phyloP scores from a whole-genome alignment of 2,888 invertebrate genomes.

The Apotomis betuletana region DNA sequence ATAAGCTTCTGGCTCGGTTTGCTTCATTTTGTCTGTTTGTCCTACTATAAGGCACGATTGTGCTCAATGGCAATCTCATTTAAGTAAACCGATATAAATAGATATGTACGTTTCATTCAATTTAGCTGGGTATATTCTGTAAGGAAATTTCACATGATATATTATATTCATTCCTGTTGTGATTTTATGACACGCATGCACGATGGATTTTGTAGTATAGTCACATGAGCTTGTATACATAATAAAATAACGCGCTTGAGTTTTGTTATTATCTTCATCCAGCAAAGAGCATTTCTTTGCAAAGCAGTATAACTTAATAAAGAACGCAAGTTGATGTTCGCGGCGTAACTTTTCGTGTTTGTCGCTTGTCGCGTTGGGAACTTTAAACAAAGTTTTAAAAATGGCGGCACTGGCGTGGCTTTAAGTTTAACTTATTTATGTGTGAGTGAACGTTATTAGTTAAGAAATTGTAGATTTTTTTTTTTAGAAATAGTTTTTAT shows the following conservation, averaged over 20 bases:
- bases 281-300: conserved; percentile 31
- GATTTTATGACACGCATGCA: too few relatives aligned
- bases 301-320: conserved; percentile 36
- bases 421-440: conserved; percentile 18
- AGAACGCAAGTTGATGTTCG: conserved; percentile 31
- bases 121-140: too few relatives aligned
- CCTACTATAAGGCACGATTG: too few relatives aligned
- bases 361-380: conserved; percentile 29
- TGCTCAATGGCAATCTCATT: too few relatives aligned
- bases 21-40: too few relatives aligned
- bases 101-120: too few relatives aligned
- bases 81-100: too few relatives aligned
- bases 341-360: conserved; percentile 37
- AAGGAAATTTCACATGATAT: too few relatives aligned
- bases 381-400: conserved; percentile 38
- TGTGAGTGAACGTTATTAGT: conserved; percentile 1
- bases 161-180: too few relatives aligned
- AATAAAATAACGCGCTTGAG: background rate
- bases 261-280: conserved; percentile 20
- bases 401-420: conserved; percentile 16
- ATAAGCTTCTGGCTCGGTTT: too few relatives aligned
- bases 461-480: background rate
- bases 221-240: background rate
- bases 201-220: background rate
- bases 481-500: too few relatives aligned